Evolutionary conservation across 2,888 invertebrate genomes (phyloP), one percentile per base, ranked within the genome.

Genomic region (Dinocampus coccinellae): DNA sequence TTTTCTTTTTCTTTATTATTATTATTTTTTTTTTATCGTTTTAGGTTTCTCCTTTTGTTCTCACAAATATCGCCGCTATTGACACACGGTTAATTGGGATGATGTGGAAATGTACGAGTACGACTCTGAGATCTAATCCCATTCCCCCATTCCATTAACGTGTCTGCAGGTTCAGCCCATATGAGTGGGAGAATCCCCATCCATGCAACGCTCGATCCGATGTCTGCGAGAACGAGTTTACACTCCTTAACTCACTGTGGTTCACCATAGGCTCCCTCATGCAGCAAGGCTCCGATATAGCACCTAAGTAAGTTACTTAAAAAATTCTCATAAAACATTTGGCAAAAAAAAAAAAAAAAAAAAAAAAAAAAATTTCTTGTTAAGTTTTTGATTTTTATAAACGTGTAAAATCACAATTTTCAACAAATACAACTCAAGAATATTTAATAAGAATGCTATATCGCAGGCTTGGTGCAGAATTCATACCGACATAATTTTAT

Each of bases 241-340:
- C 94, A 84, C 91, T 96, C 87, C 91, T 95, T 89, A 96, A 96
- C 91, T 95, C 95, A 88, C 92, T 97, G 88, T 97, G 97, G 97
- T 97, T 97, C 91, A 95, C 95, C 89, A 95, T 96, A 88, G 94
- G 95, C 87, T 94, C 95, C 85, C 92, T 95, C 90, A 94, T 95
- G 93, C 95, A 95, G 91, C 95, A 95, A 91, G 95, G 95, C 89
- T 95, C 94, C 89, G 95, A 95, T 91, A 94, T 96, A 90, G 95
- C 95, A 85, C 95, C 95, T 89, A 94, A 93, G 94, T 94, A 92
- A 93, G 93, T 92, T 26, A 22, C 9, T 26, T 9, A n/a, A 57
- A 57, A 26, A n/a, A 26, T 11, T 26, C 24, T 24, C 24, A 57
- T 11, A 57, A 26, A 10, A 34, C 39, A 36, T 33, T 55, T 36